These are phyloP conservation scores for Anthrax anthrax DNA, from an alignment of 2,888 invertebrate genomes.

Conservation along the genomic window DNA sequence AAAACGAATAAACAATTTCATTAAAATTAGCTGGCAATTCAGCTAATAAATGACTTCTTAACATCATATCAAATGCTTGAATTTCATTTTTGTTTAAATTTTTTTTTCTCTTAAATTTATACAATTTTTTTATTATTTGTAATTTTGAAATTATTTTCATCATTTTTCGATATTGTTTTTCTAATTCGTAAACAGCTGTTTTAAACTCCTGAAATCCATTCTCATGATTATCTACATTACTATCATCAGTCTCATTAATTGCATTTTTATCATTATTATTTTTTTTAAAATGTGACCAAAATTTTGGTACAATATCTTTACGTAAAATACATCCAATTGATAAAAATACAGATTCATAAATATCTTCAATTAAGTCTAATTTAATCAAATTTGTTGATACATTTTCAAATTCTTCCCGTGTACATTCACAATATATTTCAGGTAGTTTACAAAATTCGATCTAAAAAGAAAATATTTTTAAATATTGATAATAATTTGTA, in stretches of 20 bases:
- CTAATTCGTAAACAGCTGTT: slow-evolving; percentile 23
- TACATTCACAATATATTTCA: background rate
- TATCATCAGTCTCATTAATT: background rate
- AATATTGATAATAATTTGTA: background rate
- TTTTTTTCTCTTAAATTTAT: slow-evolving; percentile 12
- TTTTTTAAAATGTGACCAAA: background rate
- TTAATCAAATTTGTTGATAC: too few relatives aligned
- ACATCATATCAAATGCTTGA: slow-evolving; percentile 42
- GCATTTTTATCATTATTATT: background rate
- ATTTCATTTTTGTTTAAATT: slow-evolving; percentile 12
- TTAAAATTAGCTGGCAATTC: slow-evolving; percentile 57
- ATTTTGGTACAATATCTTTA: background rate
- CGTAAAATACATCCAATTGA: background rate
- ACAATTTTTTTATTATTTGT: slow-evolving; percentile 14
- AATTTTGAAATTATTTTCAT: slow-evolving; percentile 18
- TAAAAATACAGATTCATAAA: too few relatives aligned
- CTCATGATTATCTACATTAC: slow-evolving; percentile 9
- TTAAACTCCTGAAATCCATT: slow-evolving; percentile 11
- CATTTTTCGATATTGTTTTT: slow-evolving; percentile 20
- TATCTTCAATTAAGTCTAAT: too few relatives aligned
- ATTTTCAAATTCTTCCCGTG: slow-evolving; percentile 11
- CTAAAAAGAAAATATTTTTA: too few relatives aligned
- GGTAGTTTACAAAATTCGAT: too few relatives aligned
- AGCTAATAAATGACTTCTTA: slow-evolving; percentile 51
- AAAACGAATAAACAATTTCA: slow-evolving; percentile 56